Percentiles rank a stretch among this genome's conserved stretches.
phyloP scores from a whole-genome alignment of 2,888 invertebrate species.

The Drosophila acutilabella region DNA sequence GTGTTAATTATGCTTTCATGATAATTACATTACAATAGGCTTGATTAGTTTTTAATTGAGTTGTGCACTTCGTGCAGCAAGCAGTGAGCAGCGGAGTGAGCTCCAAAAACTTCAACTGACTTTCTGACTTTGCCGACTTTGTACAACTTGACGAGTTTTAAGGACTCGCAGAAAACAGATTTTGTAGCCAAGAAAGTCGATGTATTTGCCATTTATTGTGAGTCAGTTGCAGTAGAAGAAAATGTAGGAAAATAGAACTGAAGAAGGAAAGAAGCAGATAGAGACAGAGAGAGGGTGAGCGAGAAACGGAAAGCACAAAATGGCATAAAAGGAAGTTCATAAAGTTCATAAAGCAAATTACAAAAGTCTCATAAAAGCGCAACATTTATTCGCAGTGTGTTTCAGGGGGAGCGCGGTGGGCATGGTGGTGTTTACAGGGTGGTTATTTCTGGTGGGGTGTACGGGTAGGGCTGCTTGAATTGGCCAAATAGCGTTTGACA shows the following conservation, averaged over 20 bases:
- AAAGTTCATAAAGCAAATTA: slow-evolving; percentile 80
- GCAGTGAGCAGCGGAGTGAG: slow-evolving; percentile 30
- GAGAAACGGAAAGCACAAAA: slow-evolving; percentile 39
- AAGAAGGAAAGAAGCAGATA: not conserved
- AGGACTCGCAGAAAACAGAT: slow-evolving; percentile 14
- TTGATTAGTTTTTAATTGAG: slow-evolving; percentile 82
- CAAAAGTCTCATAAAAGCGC: slow-evolving; percentile 71
- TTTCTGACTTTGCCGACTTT: slow-evolving; percentile 6
- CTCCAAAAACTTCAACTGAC: slow-evolving; percentile 31
- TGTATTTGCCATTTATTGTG: slow-evolving; percentile 7
- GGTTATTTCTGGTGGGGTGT: too few relatives aligned
- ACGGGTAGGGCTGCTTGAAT: not conserved
- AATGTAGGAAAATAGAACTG: slow-evolving; percentile 9
- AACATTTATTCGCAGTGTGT: slow-evolving; percentile 43
- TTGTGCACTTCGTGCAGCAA: slow-evolving; percentile 67
- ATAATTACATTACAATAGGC: slow-evolving; percentile 82
- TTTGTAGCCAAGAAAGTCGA: slow-evolving; percentile 4
- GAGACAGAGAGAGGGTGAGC: not conserved
- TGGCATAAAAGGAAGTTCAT: slow-evolving; percentile 67
- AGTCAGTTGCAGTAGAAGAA: slow-evolving; percentile 42
- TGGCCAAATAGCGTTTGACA: slow-evolving; percentile 56
- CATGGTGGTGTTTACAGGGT: too few relatives aligned
- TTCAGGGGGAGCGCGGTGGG: not conserved
- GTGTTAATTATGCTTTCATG: slow-evolving; percentile 78
- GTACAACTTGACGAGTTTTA: not conserved